Base-by-base conservation (phyloP, 2,797 vertebrate species). In the Syncerus caffer region DNA sequence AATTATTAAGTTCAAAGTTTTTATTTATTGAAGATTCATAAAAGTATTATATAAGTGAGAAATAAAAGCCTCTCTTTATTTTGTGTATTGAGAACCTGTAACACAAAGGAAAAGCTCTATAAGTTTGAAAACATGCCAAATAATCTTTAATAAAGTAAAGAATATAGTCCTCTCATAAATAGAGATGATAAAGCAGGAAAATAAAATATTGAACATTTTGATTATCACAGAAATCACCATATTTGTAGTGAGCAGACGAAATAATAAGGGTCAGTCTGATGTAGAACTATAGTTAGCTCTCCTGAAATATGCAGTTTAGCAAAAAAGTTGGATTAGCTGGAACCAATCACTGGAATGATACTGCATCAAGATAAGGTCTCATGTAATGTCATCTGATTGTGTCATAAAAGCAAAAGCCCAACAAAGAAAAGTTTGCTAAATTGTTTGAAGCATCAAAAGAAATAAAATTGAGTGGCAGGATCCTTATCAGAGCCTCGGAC, bases 11-110 rank as follows among this genome's bases (percentile, higher is more conserved):
- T 94, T n/a, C 4, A 10, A 87, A 71, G 90, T 89, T 96, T 93
- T 95, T 90, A 96, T 97, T 98, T 98, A 98, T 79, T 96, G 97
- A 98, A 97, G 53, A 95, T 98, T 97, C 96, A 95, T 97, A 0
- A 15, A 98, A 51, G 21, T 42, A 95, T 94, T 55, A 76, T 5
- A 51, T 76, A 96, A 98, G 96, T 96, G 87, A 78, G 79, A 50
- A 97, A 94, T 57, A 79, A 97, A 98, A 93, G 57, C 38, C 64
- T 55, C 19, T 38, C 31, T 92, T 93, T 57, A 10, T 60, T 90
- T 83, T 85, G n/a, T 38, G 13, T 42, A 91, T 74, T 86, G 94
- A 42, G 15, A 85, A 71, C 7, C 9, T 53, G 2, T 4, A 96
- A 50, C 25, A 94, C 1, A 31, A 45, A 23, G 27, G 7, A 4